A percentile compares a stretch with the other conserved stretches of the same genome.
Conservation (phyloP, 2,888 invertebrate genomes). For the Sclerodermus sp. region DNA sequence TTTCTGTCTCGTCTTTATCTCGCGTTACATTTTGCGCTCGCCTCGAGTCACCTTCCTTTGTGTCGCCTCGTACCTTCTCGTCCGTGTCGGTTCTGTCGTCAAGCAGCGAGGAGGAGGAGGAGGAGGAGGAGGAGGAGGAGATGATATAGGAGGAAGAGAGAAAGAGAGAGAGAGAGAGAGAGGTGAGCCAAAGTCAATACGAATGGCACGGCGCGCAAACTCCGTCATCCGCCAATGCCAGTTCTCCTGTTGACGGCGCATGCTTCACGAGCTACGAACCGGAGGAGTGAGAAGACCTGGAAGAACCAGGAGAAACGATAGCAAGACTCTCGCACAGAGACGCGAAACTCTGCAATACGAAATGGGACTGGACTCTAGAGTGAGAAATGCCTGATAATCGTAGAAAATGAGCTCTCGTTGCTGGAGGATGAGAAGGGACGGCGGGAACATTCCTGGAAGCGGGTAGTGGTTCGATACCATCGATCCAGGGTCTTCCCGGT, state of each 20-base stretch:
- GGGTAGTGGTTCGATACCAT: too few relatives aligned
- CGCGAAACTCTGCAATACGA: too few relatives aligned
- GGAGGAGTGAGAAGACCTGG: too few relatives aligned
- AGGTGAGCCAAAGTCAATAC: constrained; percentile 50
- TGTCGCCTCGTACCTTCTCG: constrained; percentile 12
- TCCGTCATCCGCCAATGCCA: constrained; percentile 41
- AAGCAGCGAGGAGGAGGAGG: background rate
- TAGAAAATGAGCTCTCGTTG: too few relatives aligned
- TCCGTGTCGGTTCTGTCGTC: constrained; percentile 7
- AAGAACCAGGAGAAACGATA: too few relatives aligned
- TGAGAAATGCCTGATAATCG: too few relatives aligned
- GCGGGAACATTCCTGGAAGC: too few relatives aligned
- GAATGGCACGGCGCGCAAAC: constrained; percentile 43
- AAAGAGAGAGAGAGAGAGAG: constrained; percentile 9
- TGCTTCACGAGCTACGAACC: constrained; percentile 25
- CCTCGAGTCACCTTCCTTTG: constrained; percentile 9
- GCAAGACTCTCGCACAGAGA: too few relatives aligned
- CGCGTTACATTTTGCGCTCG: constrained; percentile 2
- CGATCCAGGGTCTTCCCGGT: too few relatives aligned
- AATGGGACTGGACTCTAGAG: too few relatives aligned
- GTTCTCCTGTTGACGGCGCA: constrained; percentile 31
- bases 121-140: constrained; percentile 8
- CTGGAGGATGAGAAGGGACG: too few relatives aligned
- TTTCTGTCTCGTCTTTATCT: constrained; percentile 3
- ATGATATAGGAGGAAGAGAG: constrained; percentile 5